Evolutionary conservation across 2,113 vertebrate species (phyloP), one percentile per base, ranked within the genome.

Genomic region (Empidonax traillii): DNA sequence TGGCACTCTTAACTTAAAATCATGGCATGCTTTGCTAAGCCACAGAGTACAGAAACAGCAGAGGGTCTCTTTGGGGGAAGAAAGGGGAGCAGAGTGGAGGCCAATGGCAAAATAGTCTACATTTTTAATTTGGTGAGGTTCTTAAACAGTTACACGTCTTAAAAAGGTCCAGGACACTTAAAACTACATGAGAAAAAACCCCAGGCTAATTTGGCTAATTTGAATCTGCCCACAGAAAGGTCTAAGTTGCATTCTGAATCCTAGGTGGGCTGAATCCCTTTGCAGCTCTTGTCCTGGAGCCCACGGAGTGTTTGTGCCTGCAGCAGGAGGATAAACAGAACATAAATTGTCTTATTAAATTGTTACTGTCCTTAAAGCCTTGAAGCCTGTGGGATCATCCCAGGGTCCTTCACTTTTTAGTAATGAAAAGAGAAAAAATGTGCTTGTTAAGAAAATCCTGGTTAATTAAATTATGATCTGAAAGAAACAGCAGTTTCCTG

Each of bases 1-100:
- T 96, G 97, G 95, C 77, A 87, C 85, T 94, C 35, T 92, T 79
- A 95, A 90, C 89, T 86, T 65, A 92, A 83, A 89, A 77, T 82
- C 51, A 23, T 1, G 14, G 6, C 43, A 9, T 8, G 2, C 5
- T 22, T 46, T 31, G 12, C 28, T 14, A 3, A 81, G 10, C 5
- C 33, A 6, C 30, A 3, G 0, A 16, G 41, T 31, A n/a, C 82
- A 84, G 13, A 58, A 81, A 37, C 0, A 62, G 28, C n/a, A 30
- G 12, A 37, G 8, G 1, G 6, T 37, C 14, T 52, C 44, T 76
- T 21, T 59, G 35, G 1, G 2, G 25, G 30, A 44, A 44, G 12
- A 31, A 51, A 49, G 8, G 2, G 21, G 52, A 10, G 5, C 7
- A 46, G 37, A 46, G 14, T 7, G 43, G 10, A 63, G 8, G 18